Base-by-base conservation (phyloP, 2,888 invertebrate species). In the Pocota personata region DNA sequence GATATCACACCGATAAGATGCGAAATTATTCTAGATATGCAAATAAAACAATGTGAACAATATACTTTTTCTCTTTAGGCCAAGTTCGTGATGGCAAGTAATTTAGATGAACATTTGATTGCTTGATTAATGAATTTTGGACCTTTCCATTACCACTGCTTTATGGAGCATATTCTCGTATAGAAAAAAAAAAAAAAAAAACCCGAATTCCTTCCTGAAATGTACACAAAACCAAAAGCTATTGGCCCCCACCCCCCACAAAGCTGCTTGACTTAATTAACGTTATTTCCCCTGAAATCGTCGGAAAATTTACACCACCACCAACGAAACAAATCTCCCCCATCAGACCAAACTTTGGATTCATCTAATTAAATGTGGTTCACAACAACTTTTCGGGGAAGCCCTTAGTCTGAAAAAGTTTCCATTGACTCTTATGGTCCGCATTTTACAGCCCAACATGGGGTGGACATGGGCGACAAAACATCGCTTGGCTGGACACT, bases 321-420 rank as follows among this genome's bases (percentile, higher is more conserved):
- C 37, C 46, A 52, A 71, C 14, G 12, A 67, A 37, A 50, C 10
- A 62, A 21, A 10, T 40, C 35, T 35, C 69, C 19, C 30, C 69
- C 55, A 40, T 14, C 19, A 46, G 24, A 37, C 69, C 69, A 75
- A 84, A 60, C 66, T 62, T 43, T 72, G 48, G 76, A 60, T 86
- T 86, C 76, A 72, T 86, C 76, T 80, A 86, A 86, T 86, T 82
- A 86, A 86, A 86, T 67, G 76, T 72, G 80, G 76, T 77, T 72
- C 32, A 35, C 16, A 82, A 77, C 80, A n/a, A n/a, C 46, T 72
- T 77, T 27, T 27, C 16, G 30, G 35, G 43, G 14, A 52, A 64
- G 50, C 62, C 66, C 46, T 57, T 72, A 43, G 72, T 71, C 76
- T 60, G 72, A 67, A 72, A 72, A 86, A 86, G 60, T 86, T 82